Base-by-base conservation (phyloP, 2,113 vertebrate species). In the Danionella cerebrum region DNA sequence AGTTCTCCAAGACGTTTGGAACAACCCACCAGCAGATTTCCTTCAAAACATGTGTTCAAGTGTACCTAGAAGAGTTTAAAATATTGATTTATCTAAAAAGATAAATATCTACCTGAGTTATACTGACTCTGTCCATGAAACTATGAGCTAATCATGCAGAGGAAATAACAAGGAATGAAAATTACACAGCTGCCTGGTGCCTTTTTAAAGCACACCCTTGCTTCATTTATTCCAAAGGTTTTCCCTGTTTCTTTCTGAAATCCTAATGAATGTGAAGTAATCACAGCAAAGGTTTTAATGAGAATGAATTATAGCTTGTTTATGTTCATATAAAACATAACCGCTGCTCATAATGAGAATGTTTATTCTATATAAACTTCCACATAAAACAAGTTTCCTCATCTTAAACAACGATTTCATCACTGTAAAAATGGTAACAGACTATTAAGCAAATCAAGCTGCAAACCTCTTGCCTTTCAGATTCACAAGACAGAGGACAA, bases 261-360 rank as follows among this genome's bases (percentile, higher is more conserved):
- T 76, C 71, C 74, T 79, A 78, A 80, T 76, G 77, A 79, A 78
- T 69, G 70, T 38, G 70, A 63, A 69, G 74, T 67, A 76, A 65
- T 59, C 72, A 31, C n/a, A 47, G 16, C 35, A 59, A 65, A 4
- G 51, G 55, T 72, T 82, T 83, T 84, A 85, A 79, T 80, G 68
- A 58, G 73, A 71, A 50, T 67, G 75, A 77, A 80, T 85, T 80
- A 82, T 77, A 82, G 75, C 82, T 74, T 72, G 80, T 74, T 83
- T 83, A 79, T 71, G 70, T 78, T 60, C 64, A 67, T 6, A 54
- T 75, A 75, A 78, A 79, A 78, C 73, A 73, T 57, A 78, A 74
- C 39, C 24, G 16, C 42, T 22, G 36, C 66, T 76, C 76, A 72
- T 80, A 69, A 76, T 83, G 79, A 75, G 55, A 45, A 69, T 39